Percentiles rank a stretch among this genome's conserved stretches.
Conservation (phyloP, 2,113 vertebrate genomes). For the Myotis yumanensis region DNA sequence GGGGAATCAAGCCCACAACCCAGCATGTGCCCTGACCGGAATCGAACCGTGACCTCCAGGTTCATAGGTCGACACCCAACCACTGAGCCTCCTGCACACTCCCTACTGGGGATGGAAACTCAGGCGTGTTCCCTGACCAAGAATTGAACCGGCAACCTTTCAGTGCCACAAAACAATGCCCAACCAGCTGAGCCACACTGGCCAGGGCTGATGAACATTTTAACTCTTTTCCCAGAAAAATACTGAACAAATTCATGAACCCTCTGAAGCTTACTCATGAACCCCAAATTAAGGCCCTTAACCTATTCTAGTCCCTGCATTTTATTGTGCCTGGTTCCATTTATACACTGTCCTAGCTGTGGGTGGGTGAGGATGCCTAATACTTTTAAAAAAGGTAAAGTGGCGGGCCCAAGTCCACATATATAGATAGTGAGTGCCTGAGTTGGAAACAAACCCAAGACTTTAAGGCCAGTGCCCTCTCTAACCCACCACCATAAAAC, state of each 20-base stretch:
- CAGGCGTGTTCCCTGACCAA: too few species aligned
- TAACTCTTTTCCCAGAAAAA: background rate
- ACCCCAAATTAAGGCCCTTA: background rate
- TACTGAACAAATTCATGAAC: background rate
- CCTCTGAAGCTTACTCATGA: background rate
- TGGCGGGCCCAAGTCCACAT: background rate
- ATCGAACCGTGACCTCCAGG: too few species aligned
- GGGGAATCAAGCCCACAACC: too few species aligned
- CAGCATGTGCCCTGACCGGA: too few species aligned
- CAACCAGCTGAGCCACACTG: too few species aligned
- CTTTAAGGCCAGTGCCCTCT: background rate
- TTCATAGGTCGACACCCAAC: too few species aligned
- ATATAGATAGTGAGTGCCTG: background rate
- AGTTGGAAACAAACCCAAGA: background rate
- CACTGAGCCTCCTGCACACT: too few species aligned
- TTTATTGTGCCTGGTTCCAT: background rate
- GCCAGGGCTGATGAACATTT: background rate
- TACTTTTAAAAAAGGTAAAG: background rate
- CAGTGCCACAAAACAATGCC: too few species aligned
- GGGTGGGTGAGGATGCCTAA: background rate
- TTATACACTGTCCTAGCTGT: background rate
- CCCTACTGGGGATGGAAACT: too few species aligned
- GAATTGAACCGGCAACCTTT: too few species aligned
- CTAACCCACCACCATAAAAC: background rate
- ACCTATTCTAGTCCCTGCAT: background rate